Conservation (phyloP, 2,113 vertebrate species). For the Ailuropoda melanoleuca region DNA sequence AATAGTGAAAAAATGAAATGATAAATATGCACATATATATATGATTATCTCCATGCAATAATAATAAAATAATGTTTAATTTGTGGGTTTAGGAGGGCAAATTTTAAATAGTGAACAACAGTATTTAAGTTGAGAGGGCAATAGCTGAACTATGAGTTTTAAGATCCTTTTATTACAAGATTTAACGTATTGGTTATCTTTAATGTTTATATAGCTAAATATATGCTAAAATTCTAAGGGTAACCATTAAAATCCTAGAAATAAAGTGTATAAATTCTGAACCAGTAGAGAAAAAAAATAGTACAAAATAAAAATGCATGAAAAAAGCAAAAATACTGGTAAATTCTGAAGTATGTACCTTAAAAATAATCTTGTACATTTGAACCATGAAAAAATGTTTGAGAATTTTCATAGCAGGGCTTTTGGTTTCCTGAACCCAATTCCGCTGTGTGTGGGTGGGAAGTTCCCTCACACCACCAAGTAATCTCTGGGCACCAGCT, state of each 20-base stretch:
- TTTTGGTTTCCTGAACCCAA: not conserved
- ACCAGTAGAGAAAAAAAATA: not conserved
- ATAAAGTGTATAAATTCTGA: not conserved
- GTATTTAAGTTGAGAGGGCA: not conserved
- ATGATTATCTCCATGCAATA: not conserved
- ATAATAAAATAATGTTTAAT: conserved; percentile 22
- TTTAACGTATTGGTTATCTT: not conserved
- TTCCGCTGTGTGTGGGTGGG: not conserved
- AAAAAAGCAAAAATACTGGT: not conserved
- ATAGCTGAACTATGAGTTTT: not conserved
- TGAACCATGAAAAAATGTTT: not conserved
- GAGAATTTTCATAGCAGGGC: not conserved
- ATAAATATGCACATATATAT: not conserved
- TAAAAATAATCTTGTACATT: not conserved
- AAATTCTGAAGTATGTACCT: not conserved
- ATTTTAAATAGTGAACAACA: not conserved
- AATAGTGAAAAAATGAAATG: not conserved
- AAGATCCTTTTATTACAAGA: not conserved
- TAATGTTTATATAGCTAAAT: not conserved
- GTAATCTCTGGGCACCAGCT: not conserved
- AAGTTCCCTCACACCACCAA: not conserved
- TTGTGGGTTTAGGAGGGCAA: not conserved
- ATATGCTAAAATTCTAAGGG: not conserved
- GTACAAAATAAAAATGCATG: not conserved
- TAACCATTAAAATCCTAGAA: not conserved